Percentiles rank a stretch among this genome's conserved stretches.
Conservation (phyloP, 2,797 vertebrate species). For the Aythya fuligula region DNA sequence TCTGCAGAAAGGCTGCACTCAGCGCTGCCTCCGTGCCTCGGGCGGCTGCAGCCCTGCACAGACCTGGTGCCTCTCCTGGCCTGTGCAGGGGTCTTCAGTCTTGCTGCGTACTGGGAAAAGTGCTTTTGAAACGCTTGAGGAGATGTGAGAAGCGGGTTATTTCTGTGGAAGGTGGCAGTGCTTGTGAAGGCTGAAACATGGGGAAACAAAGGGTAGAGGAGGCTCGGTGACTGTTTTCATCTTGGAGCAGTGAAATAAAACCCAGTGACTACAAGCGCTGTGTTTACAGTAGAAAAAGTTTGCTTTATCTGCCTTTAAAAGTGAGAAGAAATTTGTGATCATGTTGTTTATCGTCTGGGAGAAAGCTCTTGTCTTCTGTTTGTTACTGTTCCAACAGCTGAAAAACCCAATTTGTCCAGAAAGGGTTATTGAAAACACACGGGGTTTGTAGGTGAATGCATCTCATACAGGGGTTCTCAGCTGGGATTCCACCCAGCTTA, state of each 20-base stretch:
- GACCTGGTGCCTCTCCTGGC: not conserved
- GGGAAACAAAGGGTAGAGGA: not conserved
- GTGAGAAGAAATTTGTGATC: not conserved
- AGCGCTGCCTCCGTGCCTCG: fast-evolving
- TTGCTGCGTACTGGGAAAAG: not conserved
- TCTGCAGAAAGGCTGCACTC: not conserved
- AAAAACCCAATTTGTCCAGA: not conserved
- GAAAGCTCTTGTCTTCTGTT: not conserved
- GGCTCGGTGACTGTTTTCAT: not conserved
- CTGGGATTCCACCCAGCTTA: too few relatives aligned
- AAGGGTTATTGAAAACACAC: not conserved
- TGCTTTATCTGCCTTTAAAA: not conserved
- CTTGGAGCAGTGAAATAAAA: not conserved
- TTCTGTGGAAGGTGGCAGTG: not conserved
- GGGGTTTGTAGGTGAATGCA: not conserved
- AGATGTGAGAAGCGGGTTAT: not conserved
- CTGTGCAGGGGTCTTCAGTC: not conserved
- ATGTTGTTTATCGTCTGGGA: fast-evolving
- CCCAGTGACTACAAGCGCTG: fast-evolving
- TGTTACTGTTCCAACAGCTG: not conserved
- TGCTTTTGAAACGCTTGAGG: not conserved
- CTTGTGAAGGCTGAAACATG: not conserved
- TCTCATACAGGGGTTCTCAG: not conserved
- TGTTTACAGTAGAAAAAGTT: not conserved
- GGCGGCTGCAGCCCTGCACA: not conserved